Percentiles rank a stretch among this genome's conserved stretches.
Conservation (phyloP, 2,797 vertebrate genomes). For the Florisuga fusca region DNA sequence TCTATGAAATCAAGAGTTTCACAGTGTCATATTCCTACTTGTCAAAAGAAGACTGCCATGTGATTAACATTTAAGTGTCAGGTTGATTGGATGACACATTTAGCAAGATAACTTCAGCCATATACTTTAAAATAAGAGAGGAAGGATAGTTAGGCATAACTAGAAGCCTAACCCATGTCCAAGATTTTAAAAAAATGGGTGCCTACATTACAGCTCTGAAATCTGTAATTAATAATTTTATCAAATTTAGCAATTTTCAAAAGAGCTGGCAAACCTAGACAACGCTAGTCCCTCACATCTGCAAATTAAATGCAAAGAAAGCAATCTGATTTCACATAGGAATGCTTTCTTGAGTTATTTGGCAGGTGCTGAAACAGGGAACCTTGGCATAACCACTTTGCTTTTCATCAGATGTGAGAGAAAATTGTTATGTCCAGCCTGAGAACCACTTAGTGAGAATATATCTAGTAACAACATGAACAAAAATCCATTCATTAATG, state of each 20-base stretch:
- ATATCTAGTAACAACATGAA: background rate
- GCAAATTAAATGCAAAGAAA: background rate
- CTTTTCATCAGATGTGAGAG: background rate
- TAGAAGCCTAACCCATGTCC: background rate
- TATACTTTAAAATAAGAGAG: slow-evolving; percentile 15
- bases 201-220: background rate
- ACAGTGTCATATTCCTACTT: slow-evolving; percentile 6
- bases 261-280: background rate
- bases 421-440: background rate
- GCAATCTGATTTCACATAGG: background rate
- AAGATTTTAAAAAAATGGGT: background rate
- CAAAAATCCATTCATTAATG: background rate
- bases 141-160: background rate
- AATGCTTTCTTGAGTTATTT: background rate
- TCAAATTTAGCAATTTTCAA: background rate
- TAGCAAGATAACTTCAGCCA: slow-evolving; percentile 45
- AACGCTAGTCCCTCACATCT: background rate
- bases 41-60: slow-evolving; percentile 32
- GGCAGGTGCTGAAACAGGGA: background rate
- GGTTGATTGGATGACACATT: slow-evolving; percentile 18
- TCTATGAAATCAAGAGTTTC: slow-evolving; percentile 1
- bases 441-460: background rate
- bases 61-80: slow-evolving; percentile 46
- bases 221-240: background rate
- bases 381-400: background rate